These are phyloP conservation scores for Xanthia icteritia DNA, from an alignment of 2,888 invertebrate genomes.

Conservation along the genomic window DNA sequence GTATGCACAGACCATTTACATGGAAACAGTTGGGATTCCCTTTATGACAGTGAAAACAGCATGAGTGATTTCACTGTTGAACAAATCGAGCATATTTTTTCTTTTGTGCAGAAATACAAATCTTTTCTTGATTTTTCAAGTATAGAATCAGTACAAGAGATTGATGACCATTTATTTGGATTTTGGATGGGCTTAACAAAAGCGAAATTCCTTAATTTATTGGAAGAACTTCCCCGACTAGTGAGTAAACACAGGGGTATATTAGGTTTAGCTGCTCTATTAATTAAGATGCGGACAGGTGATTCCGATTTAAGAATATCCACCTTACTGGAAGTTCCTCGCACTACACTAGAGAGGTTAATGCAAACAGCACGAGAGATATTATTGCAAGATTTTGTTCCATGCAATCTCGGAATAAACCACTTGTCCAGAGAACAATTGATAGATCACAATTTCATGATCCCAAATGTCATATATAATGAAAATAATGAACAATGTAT, in stretches of 20 bases:
- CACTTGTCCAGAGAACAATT: slow-evolving; percentile 12
- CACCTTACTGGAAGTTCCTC: slow-evolving; percentile 25
- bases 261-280: slow-evolving; percentile 8
- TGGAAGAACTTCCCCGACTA: slow-evolving; percentile 6
- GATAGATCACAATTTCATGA: slow-evolving; percentile 22
- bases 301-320: slow-evolving; percentile 27
- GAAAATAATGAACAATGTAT: slow-evolving; percentile 16
- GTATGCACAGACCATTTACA: slow-evolving; percentile 25
- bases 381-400: neutral
- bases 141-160: slow-evolving; percentile 2
- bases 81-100: slow-evolving; percentile 6
- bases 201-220: slow-evolving; percentile 9
- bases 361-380: slow-evolving; percentile 21
- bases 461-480: slow-evolving; percentile 31
- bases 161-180: slow-evolving; percentile 14
- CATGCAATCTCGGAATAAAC: slow-evolving; percentile 12
- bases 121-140: slow-evolving; percentile 17
- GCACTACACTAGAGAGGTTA: slow-evolving; percentile 18
- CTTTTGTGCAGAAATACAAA: slow-evolving; percentile 8
- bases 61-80: slow-evolving; percentile 5
- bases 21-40: slow-evolving; percentile 13
- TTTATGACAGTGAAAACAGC: slow-evolving; percentile 4
- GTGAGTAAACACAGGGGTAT: slow-evolving; percentile 4
- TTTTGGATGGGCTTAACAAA: slow-evolving; percentile 26
- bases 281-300: slow-evolving; percentile 31